Evolutionary conservation across 2,888 invertebrate genomes (phyloP), one percentile per base, ranked within the genome.

Genomic region (Seira sanloemensis): DNA sequence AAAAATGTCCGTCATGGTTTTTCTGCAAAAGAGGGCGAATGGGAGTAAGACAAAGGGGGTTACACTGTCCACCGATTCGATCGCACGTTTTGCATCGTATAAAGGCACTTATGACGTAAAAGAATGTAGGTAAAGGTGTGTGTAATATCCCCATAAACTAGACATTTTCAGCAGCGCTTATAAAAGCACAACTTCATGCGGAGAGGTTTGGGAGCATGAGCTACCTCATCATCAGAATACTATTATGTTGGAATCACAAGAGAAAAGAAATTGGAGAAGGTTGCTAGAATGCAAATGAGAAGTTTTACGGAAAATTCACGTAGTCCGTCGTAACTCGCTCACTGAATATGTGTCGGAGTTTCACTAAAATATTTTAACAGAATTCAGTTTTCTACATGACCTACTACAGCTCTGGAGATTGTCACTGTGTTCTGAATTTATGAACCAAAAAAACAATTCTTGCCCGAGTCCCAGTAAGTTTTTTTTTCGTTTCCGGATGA

Each of bases 201-300:
- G 12, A 37, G 5, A 37, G 37, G 5, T 37, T 37, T 37, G 37
- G 37, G 37, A 37, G 37, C 37, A 37, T 37, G 37, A 37, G 37
- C 12, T 7, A 37, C 37, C 37, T 37, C 37, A 37, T 37, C 37
- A 37, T 37, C 37, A 37, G 37, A 37, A 37, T 37, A 37, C 37
- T 37, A 37, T 37, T 37, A 37, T 37, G 12, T 24, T 50, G 71
- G 71, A 71, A 73, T 25, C 58, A 26, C 58, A 73, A 25, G 73
- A 73, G 73, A 71, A 71, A 73, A 25, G 73, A 73, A 54, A 71
- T 46, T 24, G 69, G 69, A 69, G 50, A 65, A 26, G 58, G 67
- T 67, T 23, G 25, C n/a, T 54, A 25, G 77, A 77, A 77, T 77
- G 69, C 50, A 77, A 77, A 77, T 77, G 77, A n/a, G n/a, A 77